phyloP scores from a whole-genome alignment of 2,113 vertebrate species.

The Oxyruncus cristatus region DNA sequence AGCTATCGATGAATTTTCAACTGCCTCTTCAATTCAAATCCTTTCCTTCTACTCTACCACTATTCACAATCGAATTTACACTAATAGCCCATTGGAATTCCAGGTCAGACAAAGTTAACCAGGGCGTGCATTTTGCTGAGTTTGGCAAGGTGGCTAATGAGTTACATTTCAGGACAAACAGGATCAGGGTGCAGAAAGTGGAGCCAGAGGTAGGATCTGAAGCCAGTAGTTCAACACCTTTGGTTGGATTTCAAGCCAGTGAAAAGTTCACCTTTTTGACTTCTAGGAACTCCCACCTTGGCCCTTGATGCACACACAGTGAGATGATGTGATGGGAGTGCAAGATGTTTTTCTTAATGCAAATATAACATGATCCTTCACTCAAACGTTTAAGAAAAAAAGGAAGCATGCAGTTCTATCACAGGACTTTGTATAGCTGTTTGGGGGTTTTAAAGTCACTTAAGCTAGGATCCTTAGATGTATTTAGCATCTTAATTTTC shows the following conservation, averaged over 20 bases:
- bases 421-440: background rate
- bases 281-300: background rate
- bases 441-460: background rate
- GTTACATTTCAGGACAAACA: background rate
- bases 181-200: background rate
- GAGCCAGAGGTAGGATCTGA: background rate
- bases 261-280: background rate
- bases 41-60: background rate
- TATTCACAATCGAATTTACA: background rate
- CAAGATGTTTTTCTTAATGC: background rate
- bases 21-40: background rate
- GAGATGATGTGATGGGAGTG: background rate
- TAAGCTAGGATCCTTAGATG: background rate
- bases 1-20: background rate
- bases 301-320: background rate
- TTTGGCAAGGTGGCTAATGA: background rate
- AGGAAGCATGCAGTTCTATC: background rate
- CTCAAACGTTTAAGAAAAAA: background rate
- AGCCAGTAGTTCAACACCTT: background rate
- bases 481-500: constrained; percentile 6
- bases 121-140: background rate
- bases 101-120: background rate
- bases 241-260: background rate
- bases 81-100: background rate
- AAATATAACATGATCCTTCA: background rate